A percentile compares a stretch with the other conserved stretches of the same genome.
These are phyloP conservation scores for Electrophaes corylata DNA, from an alignment of 2,888 invertebrate species.

Conservation along the genomic window DNA sequence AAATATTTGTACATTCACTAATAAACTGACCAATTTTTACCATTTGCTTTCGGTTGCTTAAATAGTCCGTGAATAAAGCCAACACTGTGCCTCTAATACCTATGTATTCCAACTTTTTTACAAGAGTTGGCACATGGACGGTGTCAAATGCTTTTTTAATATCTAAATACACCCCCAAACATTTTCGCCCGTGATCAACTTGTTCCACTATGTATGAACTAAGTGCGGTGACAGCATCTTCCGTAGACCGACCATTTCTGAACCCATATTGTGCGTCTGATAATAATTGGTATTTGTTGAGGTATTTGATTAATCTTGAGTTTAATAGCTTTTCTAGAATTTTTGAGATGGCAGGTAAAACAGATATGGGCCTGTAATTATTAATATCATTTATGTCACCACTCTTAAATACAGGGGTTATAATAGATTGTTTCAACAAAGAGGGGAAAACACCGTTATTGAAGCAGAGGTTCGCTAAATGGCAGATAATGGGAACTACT, in stretches of 20 bases:
- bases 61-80: conserved; percentile 5
- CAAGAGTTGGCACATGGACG: no score
- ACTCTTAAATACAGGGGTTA: conserved; percentile 30
- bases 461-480: conserved; percentile 27
- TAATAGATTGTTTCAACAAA: no score
- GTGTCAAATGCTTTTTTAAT: neutral
- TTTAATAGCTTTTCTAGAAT: conserved; percentile 26
- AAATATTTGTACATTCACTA: conserved; percentile 6
- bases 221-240: conserved; percentile 8
- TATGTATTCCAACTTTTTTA: conserved; percentile 1
- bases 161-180: neutral
- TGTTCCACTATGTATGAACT: conserved; percentile 1
- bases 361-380: conserved; percentile 36
- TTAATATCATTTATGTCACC: conserved; percentile 27
- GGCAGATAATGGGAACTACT: conserved; percentile 22
- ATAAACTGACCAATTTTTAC: conserved; percentile 5
- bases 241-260: conserved; percentile 17
- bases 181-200: conserved; percentile 7
- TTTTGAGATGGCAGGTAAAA: conserved; percentile 23
- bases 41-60: conserved; percentile 7
- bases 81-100: no score
- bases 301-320: conserved; percentile 14
- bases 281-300: conserved; percentile 5
- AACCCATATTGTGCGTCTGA: conserved; percentile 22
- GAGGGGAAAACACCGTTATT: conserved; percentile 28